Percentiles rank a stretch among this genome's conserved stretches.
phyloP scores from a whole-genome alignment of 2,113 vertebrate species.

The Istiophorus platypterus region DNA sequence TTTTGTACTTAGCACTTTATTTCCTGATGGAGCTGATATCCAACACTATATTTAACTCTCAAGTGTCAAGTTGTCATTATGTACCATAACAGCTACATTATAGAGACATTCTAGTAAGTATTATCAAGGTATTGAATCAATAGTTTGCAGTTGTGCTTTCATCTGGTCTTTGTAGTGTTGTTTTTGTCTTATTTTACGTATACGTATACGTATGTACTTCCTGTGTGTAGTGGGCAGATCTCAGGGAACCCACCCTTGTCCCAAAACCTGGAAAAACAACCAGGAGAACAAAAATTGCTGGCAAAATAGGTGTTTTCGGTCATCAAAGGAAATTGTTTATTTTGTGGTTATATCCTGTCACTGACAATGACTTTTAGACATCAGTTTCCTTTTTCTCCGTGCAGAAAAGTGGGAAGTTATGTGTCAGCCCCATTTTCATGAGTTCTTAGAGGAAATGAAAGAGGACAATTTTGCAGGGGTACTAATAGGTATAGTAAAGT shows the following conservation, averaged over 20 bases:
- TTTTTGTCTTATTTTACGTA: constrained; percentile 35
- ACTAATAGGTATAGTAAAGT: background rate
- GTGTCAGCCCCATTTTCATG: background rate
- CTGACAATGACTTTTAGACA: background rate
- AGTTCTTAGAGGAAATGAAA: background rate
- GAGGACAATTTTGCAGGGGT: constrained; percentile 4
- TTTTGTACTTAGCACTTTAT: constrained; percentile 87
- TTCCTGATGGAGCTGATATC: constrained; percentile 74
- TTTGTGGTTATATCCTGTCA: constrained; percentile 22
- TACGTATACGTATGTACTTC: constrained; percentile 47
- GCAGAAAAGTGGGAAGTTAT: background rate
- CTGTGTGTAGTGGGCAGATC: constrained; percentile 80
- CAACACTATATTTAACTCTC: constrained; percentile 76
- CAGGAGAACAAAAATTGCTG: constrained; percentile 43
- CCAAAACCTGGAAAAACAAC: constrained; percentile 30
- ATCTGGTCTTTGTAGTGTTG: constrained; percentile 19
- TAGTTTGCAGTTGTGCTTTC: constrained; percentile 41
- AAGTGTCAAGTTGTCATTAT: constrained; percentile 46
- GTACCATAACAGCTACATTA: constrained; percentile 61
- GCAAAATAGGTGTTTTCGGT: constrained; percentile 17
- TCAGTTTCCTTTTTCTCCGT: background rate
- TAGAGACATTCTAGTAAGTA: constrained; percentile 56
- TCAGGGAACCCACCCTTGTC: constrained; percentile 81
- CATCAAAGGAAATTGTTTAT: background rate
- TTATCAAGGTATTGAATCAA: constrained; percentile 68